Evolutionary conservation across 2,797 vertebrate genomes (phyloP), one percentile per base, ranked within the genome.

Genomic region (Melanotaenia maccullochi): DNA sequence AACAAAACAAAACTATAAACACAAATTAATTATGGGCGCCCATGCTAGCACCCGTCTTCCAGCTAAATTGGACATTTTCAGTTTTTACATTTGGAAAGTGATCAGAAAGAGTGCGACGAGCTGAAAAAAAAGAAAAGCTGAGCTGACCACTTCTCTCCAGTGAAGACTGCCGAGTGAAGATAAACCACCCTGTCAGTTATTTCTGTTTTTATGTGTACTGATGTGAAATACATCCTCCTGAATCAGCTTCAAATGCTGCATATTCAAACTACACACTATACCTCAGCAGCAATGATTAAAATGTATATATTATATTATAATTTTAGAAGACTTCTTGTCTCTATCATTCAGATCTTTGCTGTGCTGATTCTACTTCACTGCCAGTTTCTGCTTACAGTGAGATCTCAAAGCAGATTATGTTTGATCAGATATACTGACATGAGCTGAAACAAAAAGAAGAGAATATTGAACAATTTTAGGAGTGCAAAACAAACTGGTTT

Each of bases 91-190:
- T 24, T 25, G 11, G n/a, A 5, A 40, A 60, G 4, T 76, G 65
- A 59, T 71, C 24, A 58, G 32, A 78, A 70, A 56, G 13, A 9
- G 49, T 28, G 11, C 60, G 16, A 49, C 36, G 30, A 33, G 8
- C 25, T 9, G 42, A 25, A 28, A 28, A 28, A 32, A 84, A 81
- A 84, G n/a, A 81, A 83, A 60, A 79, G 85, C 90, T 83, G 84
- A 89, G 72, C 57, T 65, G 85, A 81, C 77, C 74, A 71, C 75
- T 89, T 89, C 75, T 75, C 60, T 60, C 35, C 74, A 58, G 73
- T 67, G 7, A 47, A 63, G 85, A 81, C 68, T 86, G 85, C 85
- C 90, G 85, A 86, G 82, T 14, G 49, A 60, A 78, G 85, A 83
- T 68, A 71, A 85, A 86, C 14, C 24, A 7, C 64, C 69, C 72